Base-by-base conservation (phyloP, 2,888 invertebrate species). In the Hoplodrina ambigua region DNA sequence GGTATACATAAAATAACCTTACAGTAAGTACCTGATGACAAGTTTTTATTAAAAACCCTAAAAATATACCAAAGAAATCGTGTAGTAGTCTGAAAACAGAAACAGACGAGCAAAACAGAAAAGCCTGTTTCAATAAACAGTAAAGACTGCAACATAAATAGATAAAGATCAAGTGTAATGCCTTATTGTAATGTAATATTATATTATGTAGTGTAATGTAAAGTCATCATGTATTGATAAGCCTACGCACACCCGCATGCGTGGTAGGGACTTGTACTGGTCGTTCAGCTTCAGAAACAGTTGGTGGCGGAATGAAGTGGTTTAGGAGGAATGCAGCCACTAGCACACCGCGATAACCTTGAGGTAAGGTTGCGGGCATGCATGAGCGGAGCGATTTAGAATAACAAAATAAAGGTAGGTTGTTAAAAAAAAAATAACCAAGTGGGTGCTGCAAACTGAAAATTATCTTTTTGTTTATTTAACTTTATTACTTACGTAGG, bases 341-440 rank as follows among this genome's bases (percentile, higher is more conserved):
- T 84, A 72, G 84, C 76, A 80, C 80, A 84, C 81, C 75, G 69
- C 67, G 85, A 83, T 87, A 89, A 89, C 89, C 89, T 89, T 88
- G 88, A 86, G 73, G 59, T 84, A 66, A 85, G 80, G 80, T 66
- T 53, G 71, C 53, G 20, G 6, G 6, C 10, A 17, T 25, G 15
- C 53, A 75, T 69, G n/a, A 69, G 82, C 76, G 62, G 20, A 72
- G 82, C 83, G 84, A 72, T 66, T 72, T 57, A 0, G 0, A 20
- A 13, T 33, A 11, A 37, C 0, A 19, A 25, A 49, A 17, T 5
- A 4, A 33, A 44, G 13, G 3, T 19, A 17, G 17, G 15, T 60
- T 2, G n/a, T 13, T 13, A 41, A 33, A 11, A 33, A 33, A 10
- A 13, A 10, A 4, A 19, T 10, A 37, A 37, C 10, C 8, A 8